Base-by-base conservation (phyloP, 2,113 vertebrate species). In the Uropsilus gracilis region DNA sequence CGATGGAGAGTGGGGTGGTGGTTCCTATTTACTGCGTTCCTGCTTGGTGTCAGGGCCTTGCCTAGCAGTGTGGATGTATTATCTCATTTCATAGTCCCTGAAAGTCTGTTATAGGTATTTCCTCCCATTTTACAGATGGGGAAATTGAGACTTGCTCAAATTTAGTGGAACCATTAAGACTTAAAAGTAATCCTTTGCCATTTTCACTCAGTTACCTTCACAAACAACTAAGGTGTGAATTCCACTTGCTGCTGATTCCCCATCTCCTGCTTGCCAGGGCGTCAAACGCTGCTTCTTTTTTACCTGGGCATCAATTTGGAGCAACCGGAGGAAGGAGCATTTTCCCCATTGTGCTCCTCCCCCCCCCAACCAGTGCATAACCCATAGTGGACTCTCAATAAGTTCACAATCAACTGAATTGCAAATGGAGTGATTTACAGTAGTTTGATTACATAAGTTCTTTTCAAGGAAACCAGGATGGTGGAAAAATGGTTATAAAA, bases 391-490 rank as follows among this genome's bases (percentile, higher is more conserved):
- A 50, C 24, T 17, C 42, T 95, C 32, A 28, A 10, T 32, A 61
- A 90, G 68, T 50, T 50, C 57, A 75, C 50, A 83, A 28, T 39
- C 80, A 84, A 71, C 13, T 66, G 32, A 91, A 4, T 34, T 78
- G 73, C 28, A 95, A 90, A 76, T 28, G 22, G 55, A 66, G 48
- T 32, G 24, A 61, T 11, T 28, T 20, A 48, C 77, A 92, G n/a
- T 61, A 14, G 4, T 95, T 94, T 55, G 81, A 91, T 89, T 39
- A 84, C 83, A 32, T 92, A 30, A 80, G 91, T 78, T 92, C 44
- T 91, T 81, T 88, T 39, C 1, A 4, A 59, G 30, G 18, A 26
- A 34, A 32, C 24, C 34, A 48, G 16, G 34, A 69, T 71, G 16
- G 37, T 69, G 22, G 75, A 86, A 55, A 84, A 81, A 71, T 34